Percentiles rank a stretch among this genome's conserved stretches.
These are phyloP conservation scores for Dusona sp. DNA, from an alignment of 2,888 invertebrate species.

Conservation along the genomic window DNA sequence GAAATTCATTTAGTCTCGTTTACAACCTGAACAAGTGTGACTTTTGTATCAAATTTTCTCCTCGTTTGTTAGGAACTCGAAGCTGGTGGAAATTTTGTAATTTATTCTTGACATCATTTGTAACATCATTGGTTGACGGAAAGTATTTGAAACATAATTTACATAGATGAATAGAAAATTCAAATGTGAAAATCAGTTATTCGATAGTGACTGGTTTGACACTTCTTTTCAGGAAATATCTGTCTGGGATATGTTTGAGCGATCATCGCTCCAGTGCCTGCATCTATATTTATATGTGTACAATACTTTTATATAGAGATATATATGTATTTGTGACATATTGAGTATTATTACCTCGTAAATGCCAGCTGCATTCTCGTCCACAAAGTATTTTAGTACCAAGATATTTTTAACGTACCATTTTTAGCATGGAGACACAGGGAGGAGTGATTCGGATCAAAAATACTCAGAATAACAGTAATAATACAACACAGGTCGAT, in stretches of 20 bases:
- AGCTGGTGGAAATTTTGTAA: background rate
- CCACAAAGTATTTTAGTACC: constrained; percentile 41
- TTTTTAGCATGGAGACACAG: constrained; percentile 23
- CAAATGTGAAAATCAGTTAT: constrained; percentile 2
- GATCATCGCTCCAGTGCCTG: constrained; percentile 44
- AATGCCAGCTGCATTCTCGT: constrained; percentile 62
- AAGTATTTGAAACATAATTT: background rate
- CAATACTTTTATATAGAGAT: background rate
- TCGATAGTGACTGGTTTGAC: constrained; percentile 10
- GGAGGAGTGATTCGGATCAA: constrained; percentile 11
- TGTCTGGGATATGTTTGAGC: constrained; percentile 51
- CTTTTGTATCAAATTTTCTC: background rate
- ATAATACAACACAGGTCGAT: constrained; percentile 41
- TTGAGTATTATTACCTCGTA: constrained; percentile 46
- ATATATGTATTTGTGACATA: constrained; percentile 5
- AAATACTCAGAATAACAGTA: constrained; percentile 13
- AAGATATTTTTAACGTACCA: constrained; percentile 55
- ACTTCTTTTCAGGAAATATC: constrained; percentile 33
- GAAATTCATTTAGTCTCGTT: constrained; percentile 31
- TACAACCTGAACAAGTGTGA: background rate
- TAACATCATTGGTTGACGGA: background rate
- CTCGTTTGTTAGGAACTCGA: background rate
- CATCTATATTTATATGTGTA: background rate
- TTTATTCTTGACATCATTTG: background rate
- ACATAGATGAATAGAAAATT: background rate